Evolutionary conservation across 2,888 invertebrate genomes (phyloP), one percentile per base, ranked within the genome.

Genomic region (Agrotis clavis): DNA sequence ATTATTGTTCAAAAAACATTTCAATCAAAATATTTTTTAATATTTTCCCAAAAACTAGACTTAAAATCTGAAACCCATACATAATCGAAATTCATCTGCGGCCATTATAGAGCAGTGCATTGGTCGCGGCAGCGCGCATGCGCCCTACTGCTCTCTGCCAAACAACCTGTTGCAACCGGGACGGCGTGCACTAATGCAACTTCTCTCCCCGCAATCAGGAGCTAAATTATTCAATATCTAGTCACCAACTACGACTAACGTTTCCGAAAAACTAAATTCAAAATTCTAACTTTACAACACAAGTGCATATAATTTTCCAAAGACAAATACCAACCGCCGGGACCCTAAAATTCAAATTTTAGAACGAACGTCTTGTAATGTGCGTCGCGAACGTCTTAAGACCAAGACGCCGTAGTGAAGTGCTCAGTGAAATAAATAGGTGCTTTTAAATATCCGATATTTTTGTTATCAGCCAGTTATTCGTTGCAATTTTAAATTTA

Each of bases 131-230:
- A 78, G 54, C 80, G 89, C 96, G 96, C 96, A 93, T 92, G 95
- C 96, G 95, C 88, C 82, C 77, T 67, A 41, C 78, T 71, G 81
- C 79, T 81, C 90, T 91, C 91, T 87, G 86, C 92, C 94, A 95
- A 95, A 95, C 96, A 95, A 96, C 96, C 96, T 96, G 96, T 96
- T 96, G 96, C 96, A 96, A 94, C 89, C 85, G 89, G 92, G 84
- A 89, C 94, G 92, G 93, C 95, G 95, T 96, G 96, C 96, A 95
- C 93, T 89, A 89, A 92, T 96, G 96, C 96, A 95, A 93, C 92
- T 88, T 87, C 90, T 90, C 92, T 92, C 91, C 88, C 89, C 90
- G 90, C 88, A 90, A 92, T 93, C 92, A 90, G 87, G 84, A 87
- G 84, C 88, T 88, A 91, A 92, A 92, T 88, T 87, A 88, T 85